Evolutionary conservation across 1,140 invertebrate genomes (phyloP).

Genomic region (Euura saliciscinereae): DNA sequence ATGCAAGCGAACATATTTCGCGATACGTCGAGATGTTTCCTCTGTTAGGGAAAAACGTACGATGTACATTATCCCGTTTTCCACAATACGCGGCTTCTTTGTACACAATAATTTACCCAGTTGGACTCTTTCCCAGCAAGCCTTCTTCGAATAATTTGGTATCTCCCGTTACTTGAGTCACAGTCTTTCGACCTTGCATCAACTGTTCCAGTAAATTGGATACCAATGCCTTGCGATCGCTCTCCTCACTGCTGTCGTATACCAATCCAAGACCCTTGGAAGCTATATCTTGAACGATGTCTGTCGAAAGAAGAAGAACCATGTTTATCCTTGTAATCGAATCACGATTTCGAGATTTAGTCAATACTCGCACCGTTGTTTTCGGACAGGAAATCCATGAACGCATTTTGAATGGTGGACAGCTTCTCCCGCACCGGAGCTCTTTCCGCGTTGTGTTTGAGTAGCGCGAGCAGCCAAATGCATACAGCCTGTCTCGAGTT

Average conservation of each 20-base stretch:
- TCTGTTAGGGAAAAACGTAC: slow-evolving; percentile 54
- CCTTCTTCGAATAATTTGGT: slow-evolving; percentile 90
- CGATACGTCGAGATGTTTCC: slow-evolving; percentile 90
- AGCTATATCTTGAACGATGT: slow-evolving; percentile 90
- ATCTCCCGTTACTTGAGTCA: slow-evolving; percentile 76
- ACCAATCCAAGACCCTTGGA: slow-evolving; percentile 89
- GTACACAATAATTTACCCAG: slow-evolving; percentile 66
- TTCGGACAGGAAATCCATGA: slow-evolving; percentile 87
- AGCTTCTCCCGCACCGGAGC: slow-evolving; percentile 71
- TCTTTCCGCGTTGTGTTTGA: slow-evolving; percentile 79
- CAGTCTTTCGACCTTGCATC: slow-evolving; percentile 73
- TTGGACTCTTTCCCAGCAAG: slow-evolving; percentile 81
- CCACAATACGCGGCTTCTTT: not conserved
- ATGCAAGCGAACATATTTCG: slow-evolving; percentile 91
- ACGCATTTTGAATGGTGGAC: slow-evolving; percentile 77
- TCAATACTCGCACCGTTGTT: slow-evolving; percentile 74
- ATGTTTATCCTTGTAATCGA: not conserved
- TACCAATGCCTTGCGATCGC: slow-evolving; percentile 74
- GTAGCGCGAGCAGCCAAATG: slow-evolving; percentile 83
- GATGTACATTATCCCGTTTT: not conserved
- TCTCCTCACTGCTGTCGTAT: slow-evolving; percentile 79
- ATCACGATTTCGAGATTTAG: slow-evolving; percentile 10
- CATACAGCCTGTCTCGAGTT: slow-evolving; percentile 85
- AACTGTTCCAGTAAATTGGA: slow-evolving; percentile 82
- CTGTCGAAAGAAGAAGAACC: slow-evolving; percentile 52